Base-by-base conservation (phyloP, 2,888 invertebrate genomes). In the Drosophila vallismaia region DNA sequence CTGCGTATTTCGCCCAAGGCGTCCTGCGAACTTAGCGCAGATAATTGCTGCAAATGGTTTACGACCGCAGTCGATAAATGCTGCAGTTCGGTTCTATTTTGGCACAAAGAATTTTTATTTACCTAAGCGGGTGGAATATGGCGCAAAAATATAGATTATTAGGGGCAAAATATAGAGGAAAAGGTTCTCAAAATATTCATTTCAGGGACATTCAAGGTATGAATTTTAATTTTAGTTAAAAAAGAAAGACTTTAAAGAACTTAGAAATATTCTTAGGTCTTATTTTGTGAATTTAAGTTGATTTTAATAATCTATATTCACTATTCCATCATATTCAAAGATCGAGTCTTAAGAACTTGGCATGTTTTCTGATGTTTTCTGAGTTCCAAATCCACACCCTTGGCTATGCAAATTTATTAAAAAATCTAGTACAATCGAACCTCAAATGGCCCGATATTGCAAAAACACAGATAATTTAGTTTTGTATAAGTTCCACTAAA, bases 11-110 rank as follows among this genome's bases (percentile, higher is more conserved):
- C 76, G 88, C 84, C 75, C 40, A 79, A 83, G 86, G 84, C 88
- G 62, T 77, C 74, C 62, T 54, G 63, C 42, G 56, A 89, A 87
- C 74, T 85, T 83, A 69, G 58, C 42, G 57, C 54, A 72, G 81
- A 88, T 87, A 88, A 88, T 89, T 88, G 88, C 79, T 68, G 77
- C 76, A 75, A 88, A 86, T 79, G 77, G 80, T 88, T 77, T 86
- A 86, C 74, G 81, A 83, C 88, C 86, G 28, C 78, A 77, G 67
- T 58, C 83, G 83, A 75, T 79, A 83, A 69, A 80, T 68, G 62
- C 70, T 59, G 75, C 56, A 68, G 54, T 62, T 52, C 50, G 31
- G 46, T 10, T 33, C 19, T 24, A 12, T 44, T 24, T 33, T 19
- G 9, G 33, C 1, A 31, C 48, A 52, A 45, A 44, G 12, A 29